phyloP scores from a whole-genome alignment of 1,140 invertebrate species.

The Atta colombica region DNA sequence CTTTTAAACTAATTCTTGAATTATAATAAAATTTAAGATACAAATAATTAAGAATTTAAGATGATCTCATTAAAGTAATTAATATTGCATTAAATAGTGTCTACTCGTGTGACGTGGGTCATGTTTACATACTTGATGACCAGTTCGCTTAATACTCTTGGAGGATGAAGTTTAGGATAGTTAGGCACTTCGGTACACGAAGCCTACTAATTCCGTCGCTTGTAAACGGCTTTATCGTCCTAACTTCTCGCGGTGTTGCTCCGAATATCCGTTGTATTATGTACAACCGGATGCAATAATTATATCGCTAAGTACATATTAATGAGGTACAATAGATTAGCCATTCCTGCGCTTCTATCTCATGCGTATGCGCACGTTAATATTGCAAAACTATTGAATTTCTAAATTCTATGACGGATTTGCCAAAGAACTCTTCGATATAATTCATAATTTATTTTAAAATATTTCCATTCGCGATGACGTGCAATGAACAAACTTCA shows the following conservation, averaged over 20 bases:
- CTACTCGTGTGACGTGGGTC: conserved; percentile 17
- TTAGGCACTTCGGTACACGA: conserved; percentile 54
- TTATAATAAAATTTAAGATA: neutral
- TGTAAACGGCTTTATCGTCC: conserved; percentile 63
- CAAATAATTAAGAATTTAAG: neutral
- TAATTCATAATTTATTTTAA: conserved; percentile 18
- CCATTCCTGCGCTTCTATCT: conserved; percentile 25
- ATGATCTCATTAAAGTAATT: neutral
- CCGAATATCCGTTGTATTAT: conserved; percentile 52
- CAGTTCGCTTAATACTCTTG: conserved; percentile 55
- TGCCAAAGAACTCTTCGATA: neutral
- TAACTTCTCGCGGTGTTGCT: conserved; percentile 48
- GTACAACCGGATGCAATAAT: conserved; percentile 55
- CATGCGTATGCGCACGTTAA: conserved; percentile 9
- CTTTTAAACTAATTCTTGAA: neutral
- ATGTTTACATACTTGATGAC: conserved; percentile 59
- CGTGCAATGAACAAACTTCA: neutral
- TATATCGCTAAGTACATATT: conserved; percentile 60
- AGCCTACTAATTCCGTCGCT: conserved; percentile 64
- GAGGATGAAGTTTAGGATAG: conserved; percentile 57
- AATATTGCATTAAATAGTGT: neutral
- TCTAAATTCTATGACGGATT: conserved; percentile 18
- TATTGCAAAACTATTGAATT: conserved; percentile 14
- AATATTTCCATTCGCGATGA: neutral
- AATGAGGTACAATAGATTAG: conserved; percentile 46